Base-by-base conservation (phyloP, 2,888 invertebrate species). In the Drosophila robusta region DNA sequence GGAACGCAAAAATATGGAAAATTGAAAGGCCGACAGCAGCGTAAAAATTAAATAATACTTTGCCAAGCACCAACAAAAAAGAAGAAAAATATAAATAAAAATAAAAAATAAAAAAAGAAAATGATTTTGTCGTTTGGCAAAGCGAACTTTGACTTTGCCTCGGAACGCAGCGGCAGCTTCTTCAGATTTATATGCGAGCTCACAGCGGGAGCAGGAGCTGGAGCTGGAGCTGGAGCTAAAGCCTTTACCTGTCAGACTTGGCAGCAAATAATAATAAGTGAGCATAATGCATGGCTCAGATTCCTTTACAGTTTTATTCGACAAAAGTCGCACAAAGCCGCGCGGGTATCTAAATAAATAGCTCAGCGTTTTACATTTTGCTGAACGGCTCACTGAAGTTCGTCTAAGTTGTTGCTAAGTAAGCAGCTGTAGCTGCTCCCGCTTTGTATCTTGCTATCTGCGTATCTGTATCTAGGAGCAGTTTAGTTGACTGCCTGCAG, bases 341-440 rank as follows among this genome's bases (percentile, higher is more conserved):
- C 60, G 64, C 52, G 39, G 63, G 55, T 80, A 87, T 79, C 88
- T 75, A 85, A 87, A 85, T 82, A 83, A 83, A 83, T 82, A 87
- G 88, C 83, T 87, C 74, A 87, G 83, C 86, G 65, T 78, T 80
- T 76, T 65, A 75, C 58, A 64, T 66, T 58, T 38, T 68, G 46
- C 54, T 38, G 44, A 50, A 55, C 66, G 62, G 56, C 68, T 75
- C 70, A 68, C 50, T 56, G 67, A 87, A 86, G 80, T 86, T 81
- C 80, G 68, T 70, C 64, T 64, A 81, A 77, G 66, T 80, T 79
- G 44, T 56, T 42, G 54, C 64, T 58, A 63, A 62, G 50, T 45
- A 65, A 62, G 65, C 36, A 57, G 52, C 41, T 61, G 26, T 51
- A 54, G 12, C 34, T 9, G 29, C 9, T 26, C 26, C 8, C 7